Conservation (phyloP, 2,888 invertebrate species). For the Pheosia tremula region DNA sequence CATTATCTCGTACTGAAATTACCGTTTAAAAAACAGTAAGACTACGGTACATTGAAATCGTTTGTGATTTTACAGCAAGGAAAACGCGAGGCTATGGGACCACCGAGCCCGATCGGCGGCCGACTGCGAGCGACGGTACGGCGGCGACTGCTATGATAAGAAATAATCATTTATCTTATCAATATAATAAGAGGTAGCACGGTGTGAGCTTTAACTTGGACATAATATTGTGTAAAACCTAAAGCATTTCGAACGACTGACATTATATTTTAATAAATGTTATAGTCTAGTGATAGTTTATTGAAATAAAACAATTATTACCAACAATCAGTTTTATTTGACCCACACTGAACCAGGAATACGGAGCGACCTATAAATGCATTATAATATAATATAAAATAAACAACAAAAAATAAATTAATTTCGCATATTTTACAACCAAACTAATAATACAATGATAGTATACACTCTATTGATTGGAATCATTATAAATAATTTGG, state of each 20-base stretch:
- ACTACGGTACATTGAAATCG: too few species aligned
- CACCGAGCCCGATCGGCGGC: constrained; percentile 54
- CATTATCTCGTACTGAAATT: too few species aligned
- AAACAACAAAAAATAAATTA: constrained; percentile 45
- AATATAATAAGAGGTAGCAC: neutral
- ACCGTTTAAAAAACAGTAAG: too few species aligned
- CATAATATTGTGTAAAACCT: neutral
- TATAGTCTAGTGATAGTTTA: neutral
- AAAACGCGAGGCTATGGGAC: constrained; percentile 77
- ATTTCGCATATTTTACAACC: constrained; percentile 31
- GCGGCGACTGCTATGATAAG: constrained; percentile 57
- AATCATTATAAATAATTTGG: neutral
- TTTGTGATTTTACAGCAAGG: constrained; percentile 55
- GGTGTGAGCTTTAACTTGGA: neutral
- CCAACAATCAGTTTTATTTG: constrained; percentile 59
- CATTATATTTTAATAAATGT: too few species aligned
- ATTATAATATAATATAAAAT: constrained; percentile 45
- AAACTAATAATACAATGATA: constrained; percentile 14
- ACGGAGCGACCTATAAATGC: constrained; percentile 54
- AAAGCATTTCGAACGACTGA: neutral
- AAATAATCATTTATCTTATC: neutral
- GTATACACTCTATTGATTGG: neutral
- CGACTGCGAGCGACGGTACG: constrained; percentile 63
- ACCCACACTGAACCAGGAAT: constrained; percentile 19
- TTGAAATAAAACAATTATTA: constrained; percentile 15